Conservation (phyloP, 2,113 vertebrate species). For the Ochotona princeps region DNA sequence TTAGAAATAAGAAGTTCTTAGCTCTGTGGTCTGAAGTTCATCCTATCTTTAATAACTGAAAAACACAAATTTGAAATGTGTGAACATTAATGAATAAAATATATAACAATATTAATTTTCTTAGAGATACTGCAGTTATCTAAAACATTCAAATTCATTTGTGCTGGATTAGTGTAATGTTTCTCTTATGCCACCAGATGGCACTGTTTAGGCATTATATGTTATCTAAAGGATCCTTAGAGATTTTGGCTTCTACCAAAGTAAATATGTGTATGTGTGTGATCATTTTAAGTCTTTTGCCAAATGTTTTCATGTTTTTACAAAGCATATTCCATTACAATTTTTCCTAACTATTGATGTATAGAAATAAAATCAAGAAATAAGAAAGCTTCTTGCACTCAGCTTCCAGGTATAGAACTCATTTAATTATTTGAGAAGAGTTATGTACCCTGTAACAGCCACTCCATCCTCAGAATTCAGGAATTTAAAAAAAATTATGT, state of each 20-base stretch:
- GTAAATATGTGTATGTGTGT: not conserved
- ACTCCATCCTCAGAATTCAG: not conserved
- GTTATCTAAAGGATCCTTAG: not conserved
- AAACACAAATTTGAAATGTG: not conserved
- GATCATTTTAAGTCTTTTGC: not conserved
- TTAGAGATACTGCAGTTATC: not conserved
- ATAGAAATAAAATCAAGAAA: constrained; percentile 18
- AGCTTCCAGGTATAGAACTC: not conserved
- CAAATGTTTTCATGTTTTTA: constrained; percentile 17
- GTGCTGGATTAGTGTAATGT: not conserved
- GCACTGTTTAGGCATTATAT: constrained; percentile 52
- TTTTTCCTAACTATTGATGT: not conserved
- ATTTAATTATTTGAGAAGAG: not conserved
- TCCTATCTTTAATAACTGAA: not conserved
- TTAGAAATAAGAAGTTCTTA: not conserved
- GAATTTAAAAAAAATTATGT: not conserved
- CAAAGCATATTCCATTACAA: not conserved
- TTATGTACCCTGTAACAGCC: not conserved
- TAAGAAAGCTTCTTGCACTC: not conserved
- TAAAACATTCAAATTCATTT: not conserved
- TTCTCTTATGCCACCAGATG: constrained; percentile 58
- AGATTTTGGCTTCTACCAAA: constrained; percentile 14
- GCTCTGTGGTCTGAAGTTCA: not conserved
- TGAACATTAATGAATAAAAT: not conserved
- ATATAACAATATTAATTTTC: not conserved